Base-by-base conservation (phyloP, 1,140 invertebrate genomes). In the Adoxophyes honmai region DNA sequence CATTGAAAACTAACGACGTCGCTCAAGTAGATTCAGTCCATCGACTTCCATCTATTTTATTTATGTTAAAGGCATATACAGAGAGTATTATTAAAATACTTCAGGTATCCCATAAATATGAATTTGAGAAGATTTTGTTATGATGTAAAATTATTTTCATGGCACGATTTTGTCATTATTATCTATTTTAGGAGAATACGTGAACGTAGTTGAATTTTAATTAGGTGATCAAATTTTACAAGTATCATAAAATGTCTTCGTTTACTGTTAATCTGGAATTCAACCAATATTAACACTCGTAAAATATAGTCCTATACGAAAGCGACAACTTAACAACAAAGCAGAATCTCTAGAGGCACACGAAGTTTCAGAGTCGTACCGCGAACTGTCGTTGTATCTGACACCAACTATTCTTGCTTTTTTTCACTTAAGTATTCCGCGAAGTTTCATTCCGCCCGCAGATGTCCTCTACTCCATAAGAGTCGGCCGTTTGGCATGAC, bases 331-430 rank as follows among this genome's bases (percentile, higher is more conserved):
- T 52, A 52, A 28, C 15, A 3, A 52, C 34, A 52, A 13, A 11
- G 11, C 48, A 11, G 36, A 28, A 28, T 59, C 52, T 59, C 60
- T 33, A 57, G 62, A 55, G 57, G 55, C 59, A 64, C 66, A 62
- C 55, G 60, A 79, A 83, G 76, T 75, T 75, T 68, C 70, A 67
- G 65, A 73, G 70, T 68, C 62, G 63, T 64, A 71, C 71, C 62
- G 59, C 63, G 66, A 73, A 70, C 65, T 64, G 64, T 72, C 68
- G 74, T 75, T 81, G 78, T 74, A 74, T 77, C 74, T 81, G 81
- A 81, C 78, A 81, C 73, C 75, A 62, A 75, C 72, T 78, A 75
- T 79, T 76, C 68, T 73, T 62, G 51, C 58, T 75, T 73, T 66
- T 68, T 78, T 78, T 73, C 67, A 61, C 64, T 69, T 70, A 69